Conservation (phyloP, 2,888 invertebrate genomes). For the Punctoribates punctum region DNA sequence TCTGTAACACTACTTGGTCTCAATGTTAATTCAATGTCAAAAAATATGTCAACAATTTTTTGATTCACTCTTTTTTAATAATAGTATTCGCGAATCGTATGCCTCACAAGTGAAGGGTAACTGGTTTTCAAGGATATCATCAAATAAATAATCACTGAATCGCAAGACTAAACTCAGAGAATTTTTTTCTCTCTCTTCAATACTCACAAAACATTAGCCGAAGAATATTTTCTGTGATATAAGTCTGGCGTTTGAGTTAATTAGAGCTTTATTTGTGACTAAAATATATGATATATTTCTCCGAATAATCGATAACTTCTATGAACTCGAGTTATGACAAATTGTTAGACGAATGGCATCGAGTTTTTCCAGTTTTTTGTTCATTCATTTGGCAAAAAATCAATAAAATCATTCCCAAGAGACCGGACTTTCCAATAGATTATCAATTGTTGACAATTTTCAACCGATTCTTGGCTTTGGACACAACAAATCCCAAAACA, state of each 20-base stretch:
- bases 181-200: conserved; percentile 1
- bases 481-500: too few species aligned
- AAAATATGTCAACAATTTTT: conserved; percentile 4
- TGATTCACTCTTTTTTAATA: conserved; percentile 7
- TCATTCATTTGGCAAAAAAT: background rate
- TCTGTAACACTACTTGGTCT: background rate
- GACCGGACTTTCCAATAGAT: background rate
- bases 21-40: conserved; percentile 31
- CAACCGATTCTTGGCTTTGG: background rate
- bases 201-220: background rate
- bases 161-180: conserved; percentile 6
- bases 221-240: background rate
- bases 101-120: background rate
- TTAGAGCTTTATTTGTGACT: background rate
- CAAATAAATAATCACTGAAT: background rate
- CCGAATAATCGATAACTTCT: background rate
- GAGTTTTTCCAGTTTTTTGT: background rate
- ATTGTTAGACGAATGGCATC: background rate
- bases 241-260: background rate
- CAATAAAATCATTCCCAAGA: background rate
- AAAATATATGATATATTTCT: background rate
- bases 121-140: conserved; percentile 16
- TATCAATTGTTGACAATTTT: background rate
- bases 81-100: background rate
- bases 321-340: background rate